A percentile compares a stretch with the other conserved stretches of the same genome.
Conservation (phyloP, 2,888 invertebrate genomes). For the Drosophila phalerata region DNA sequence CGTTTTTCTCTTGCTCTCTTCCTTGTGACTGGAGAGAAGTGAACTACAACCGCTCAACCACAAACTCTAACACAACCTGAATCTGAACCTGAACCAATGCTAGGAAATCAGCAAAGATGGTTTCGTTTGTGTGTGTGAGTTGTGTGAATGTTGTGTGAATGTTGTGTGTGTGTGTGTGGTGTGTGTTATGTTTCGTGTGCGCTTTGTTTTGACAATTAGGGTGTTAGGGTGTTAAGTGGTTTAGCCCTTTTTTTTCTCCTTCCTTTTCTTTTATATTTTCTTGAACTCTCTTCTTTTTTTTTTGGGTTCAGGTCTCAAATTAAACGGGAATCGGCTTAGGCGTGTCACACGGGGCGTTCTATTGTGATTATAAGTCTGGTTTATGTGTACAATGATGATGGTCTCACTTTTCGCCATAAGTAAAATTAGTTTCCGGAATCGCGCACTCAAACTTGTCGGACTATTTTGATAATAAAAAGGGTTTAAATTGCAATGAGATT, state of each 20-base stretch:
- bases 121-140: conserved; percentile 22
- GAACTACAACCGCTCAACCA: conserved; percentile 13
- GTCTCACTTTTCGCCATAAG: conserved; percentile 58
- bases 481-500: background rate
- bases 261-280: background rate
- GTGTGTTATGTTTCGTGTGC: conserved; percentile 60
- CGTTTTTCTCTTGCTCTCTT: conserved; percentile 24
- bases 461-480: conserved; percentile 8
- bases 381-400: conserved; percentile 25
- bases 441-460: conserved; percentile 28
- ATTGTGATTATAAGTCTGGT: conserved; percentile 67
- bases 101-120: conserved; percentile 41
- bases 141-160: too few species aligned
- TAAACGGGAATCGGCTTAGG: conserved; percentile 76
- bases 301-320: conserved; percentile 67
- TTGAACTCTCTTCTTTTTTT: background rate
- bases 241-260: conserved; percentile 72
- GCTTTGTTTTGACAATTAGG: conserved; percentile 83
- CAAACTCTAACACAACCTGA: background rate
- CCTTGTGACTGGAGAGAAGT: conserved; percentile 3
- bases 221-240: conserved; percentile 83
- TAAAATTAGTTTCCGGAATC: conserved; percentile 61
- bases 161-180: conserved; percentile 7
- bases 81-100: conserved; percentile 21
- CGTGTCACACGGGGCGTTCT: conserved; percentile 80